These are phyloP conservation scores for Acanthurus tractus DNA, from an alignment of 2,797 vertebrate genomes.

Conservation along the genomic window DNA sequence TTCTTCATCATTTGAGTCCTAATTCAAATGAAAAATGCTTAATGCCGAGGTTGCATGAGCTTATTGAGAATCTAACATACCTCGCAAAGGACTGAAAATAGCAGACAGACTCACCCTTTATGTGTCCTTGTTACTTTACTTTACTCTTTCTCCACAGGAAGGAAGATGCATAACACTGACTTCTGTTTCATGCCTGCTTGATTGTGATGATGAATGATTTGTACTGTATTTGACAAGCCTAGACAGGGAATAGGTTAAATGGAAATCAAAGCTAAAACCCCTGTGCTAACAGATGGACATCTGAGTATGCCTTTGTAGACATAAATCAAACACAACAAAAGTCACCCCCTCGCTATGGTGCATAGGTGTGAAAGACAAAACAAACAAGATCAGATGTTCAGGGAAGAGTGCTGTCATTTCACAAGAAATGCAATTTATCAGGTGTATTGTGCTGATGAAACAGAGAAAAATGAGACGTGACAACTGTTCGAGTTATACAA, in stretches of 20 bases:
- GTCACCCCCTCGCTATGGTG: slow-evolving; percentile 20
- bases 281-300: slow-evolving; percentile 44
- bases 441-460: slow-evolving; percentile 60
- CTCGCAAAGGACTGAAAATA: background rate
- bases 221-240: slow-evolving; percentile 48
- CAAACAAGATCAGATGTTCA: slow-evolving; percentile 53
- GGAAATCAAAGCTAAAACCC: slow-evolving; percentile 57
- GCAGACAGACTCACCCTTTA: slow-evolving; percentile 20
- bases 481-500: slow-evolving; percentile 61
- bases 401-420: slow-evolving; percentile 51
- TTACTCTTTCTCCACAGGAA: slow-evolving; percentile 38
- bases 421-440: slow-evolving; percentile 63
- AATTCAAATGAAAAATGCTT: slow-evolving; percentile 26
- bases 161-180: slow-evolving; percentile 59
- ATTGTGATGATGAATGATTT: slow-evolving; percentile 71
- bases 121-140: slow-evolving; percentile 29
- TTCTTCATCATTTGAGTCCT: slow-evolving; percentile 25
- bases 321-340: slow-evolving; percentile 47
- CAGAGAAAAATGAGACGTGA: slow-evolving; percentile 58
- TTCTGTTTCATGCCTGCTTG: slow-evolving; percentile 65
- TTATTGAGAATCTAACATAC: slow-evolving; percentile 7
- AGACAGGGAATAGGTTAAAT: slow-evolving; percentile 38
- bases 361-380: slow-evolving; percentile 52
- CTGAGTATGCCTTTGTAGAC: slow-evolving; percentile 3
- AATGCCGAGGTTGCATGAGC: background rate